phyloP scores from a whole-genome alignment of 2,888 invertebrate species.

The Punctoribates punctum region DNA sequence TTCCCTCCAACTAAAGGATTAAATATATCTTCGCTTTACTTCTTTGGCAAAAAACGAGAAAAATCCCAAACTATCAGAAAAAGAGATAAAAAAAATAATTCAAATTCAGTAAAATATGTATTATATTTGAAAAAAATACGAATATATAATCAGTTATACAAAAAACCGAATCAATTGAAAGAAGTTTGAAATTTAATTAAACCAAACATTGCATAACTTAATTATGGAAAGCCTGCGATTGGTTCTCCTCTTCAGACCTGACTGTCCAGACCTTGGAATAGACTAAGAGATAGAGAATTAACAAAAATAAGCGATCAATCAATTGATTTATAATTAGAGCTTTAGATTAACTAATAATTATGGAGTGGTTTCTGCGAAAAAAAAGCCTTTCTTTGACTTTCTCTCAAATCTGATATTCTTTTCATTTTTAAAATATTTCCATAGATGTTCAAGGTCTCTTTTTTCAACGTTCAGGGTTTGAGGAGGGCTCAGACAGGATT shows the following conservation, averaged over 20 bases:
- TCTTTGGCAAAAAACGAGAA: background rate
- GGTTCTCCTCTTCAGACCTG: background rate
- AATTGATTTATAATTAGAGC: conserved; percentile 32
- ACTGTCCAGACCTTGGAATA: conserved; percentile 10
- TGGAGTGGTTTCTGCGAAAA: conserved; percentile 2
- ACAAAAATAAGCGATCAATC: conserved; percentile 27
- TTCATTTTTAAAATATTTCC: too few species aligned
- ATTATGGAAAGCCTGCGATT: background rate
- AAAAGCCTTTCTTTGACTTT: background rate
- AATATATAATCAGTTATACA: too few species aligned
- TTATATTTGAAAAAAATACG: too few species aligned
- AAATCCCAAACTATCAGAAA: too few species aligned
- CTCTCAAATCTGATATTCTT: too few species aligned
- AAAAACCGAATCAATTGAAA: too few species aligned
- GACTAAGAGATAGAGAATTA: conserved; percentile 12
- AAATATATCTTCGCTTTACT: conserved; percentile 17
- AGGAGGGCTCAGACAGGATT: too few species aligned
- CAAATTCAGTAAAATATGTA: background rate
- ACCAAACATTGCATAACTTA: background rate
- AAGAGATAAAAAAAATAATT: background rate
- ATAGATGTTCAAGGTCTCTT: too few species aligned
- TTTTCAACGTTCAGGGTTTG: too few species aligned
- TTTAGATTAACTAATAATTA: conserved; percentile 34
- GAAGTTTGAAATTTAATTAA: background rate
- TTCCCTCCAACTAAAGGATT: background rate